A percentile compares a stretch with the other conserved stretches of the same genome.
phyloP scores from a whole-genome alignment of 2,113 vertebrate species.

The Sorex araneus region DNA sequence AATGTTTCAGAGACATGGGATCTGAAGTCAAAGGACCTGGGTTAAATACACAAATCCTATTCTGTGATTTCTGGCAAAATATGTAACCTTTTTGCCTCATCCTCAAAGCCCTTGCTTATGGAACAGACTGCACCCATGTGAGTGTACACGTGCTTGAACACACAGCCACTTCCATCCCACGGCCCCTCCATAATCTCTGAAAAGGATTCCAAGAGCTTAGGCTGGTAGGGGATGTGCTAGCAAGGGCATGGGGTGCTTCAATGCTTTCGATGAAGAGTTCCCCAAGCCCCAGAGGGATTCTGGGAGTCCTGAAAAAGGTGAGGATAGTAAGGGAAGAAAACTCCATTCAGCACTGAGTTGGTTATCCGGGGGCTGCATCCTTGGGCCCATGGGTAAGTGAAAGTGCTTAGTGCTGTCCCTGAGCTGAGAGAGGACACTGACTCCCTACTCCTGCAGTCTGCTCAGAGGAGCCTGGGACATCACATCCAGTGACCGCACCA shows the following conservation, averaged over 20 bases:
- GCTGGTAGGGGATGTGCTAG: background rate
- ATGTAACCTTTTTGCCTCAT: background rate
- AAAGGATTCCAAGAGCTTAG: background rate
- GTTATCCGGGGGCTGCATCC: background rate
- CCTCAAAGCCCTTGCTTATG: background rate
- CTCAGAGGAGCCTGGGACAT: too few relatives aligned
- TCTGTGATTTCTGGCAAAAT: constrained; percentile 15
- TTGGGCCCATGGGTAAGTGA: background rate
- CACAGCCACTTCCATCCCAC: background rate
- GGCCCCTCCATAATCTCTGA: background rate
- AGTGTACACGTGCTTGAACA: background rate
- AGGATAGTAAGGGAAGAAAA: background rate
- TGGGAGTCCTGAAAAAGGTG: background rate
- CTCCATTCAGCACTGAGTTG: background rate
- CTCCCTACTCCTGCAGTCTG: too few relatives aligned
- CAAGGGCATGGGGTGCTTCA: background rate
- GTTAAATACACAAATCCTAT: constrained; percentile 30
- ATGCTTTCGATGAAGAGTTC: background rate
- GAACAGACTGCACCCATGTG: background rate
- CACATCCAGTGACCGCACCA: fast-evolving
- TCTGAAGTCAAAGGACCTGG: constrained; percentile 13
- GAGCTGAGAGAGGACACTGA: background rate
- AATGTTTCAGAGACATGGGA: background rate
- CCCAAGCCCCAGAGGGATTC: background rate
- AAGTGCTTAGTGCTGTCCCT: too few relatives aligned